Evolutionary conservation across 2,797 vertebrate genomes (phyloP).

Genomic region (Distichodus sexfasciatus): DNA sequence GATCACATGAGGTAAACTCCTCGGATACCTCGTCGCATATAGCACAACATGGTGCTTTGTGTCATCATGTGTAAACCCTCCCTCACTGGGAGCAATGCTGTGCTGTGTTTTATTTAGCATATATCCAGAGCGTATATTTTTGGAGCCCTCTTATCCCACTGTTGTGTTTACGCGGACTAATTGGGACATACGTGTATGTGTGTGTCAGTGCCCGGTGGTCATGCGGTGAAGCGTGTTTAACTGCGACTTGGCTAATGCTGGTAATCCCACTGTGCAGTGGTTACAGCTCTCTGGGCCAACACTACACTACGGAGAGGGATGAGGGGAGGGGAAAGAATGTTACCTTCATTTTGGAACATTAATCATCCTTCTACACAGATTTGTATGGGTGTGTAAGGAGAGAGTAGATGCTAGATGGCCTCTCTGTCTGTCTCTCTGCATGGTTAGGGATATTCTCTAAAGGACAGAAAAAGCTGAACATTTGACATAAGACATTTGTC

Average conservation of each 20-base stretch:
- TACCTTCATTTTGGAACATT: neutral
- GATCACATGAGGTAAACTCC: constrained; percentile 13
- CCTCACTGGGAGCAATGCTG: constrained; percentile 15
- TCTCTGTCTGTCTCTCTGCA: too few species aligned
- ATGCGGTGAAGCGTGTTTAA: neutral
- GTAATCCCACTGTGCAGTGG: neutral
- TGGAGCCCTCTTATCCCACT: neutral
- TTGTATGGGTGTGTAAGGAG: too few species aligned
- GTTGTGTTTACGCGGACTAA: neutral
- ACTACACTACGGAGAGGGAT: neutral
- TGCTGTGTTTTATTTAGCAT: constrained; percentile 2
- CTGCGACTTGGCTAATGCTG: neutral
- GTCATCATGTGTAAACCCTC: constrained; percentile 3
- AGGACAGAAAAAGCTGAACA: too few species aligned
- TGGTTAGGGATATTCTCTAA: too few species aligned
- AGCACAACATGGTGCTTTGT: constrained; percentile 7
- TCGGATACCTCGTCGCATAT: neutral
- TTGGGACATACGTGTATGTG: too few species aligned
- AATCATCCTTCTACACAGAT: neutral
- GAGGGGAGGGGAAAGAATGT: neutral
- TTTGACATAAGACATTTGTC: too few species aligned
- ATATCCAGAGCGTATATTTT: neutral
- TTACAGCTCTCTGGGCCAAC: neutral
- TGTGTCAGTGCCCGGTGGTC: neutral
- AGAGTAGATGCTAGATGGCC: too few species aligned